Evolutionary conservation across 2,888 invertebrate species (phyloP).

Genomic region (Eumerus sabulonum): DNA sequence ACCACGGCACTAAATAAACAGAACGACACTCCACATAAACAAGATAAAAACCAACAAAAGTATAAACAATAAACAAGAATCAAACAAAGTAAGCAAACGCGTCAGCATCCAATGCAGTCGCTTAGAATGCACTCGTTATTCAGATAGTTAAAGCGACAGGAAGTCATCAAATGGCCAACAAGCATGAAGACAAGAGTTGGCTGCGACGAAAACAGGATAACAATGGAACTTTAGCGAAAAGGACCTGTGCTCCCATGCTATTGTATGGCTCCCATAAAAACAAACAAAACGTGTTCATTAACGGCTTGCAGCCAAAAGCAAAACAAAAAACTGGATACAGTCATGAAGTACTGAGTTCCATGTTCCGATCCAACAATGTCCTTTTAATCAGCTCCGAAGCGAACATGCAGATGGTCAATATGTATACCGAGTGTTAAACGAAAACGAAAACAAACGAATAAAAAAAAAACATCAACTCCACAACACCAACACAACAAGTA

Average conservation of each 20-base stretch:
- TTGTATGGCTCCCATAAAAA: no score
- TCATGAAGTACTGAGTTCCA: conserved; percentile 26
- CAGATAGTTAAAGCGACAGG: conserved; percentile 14
- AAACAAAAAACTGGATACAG: conserved; percentile 1
- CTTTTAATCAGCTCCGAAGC: conserved; percentile 4
- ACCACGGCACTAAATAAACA: not conserved
- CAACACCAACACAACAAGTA: no score
- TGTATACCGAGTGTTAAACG: no score
- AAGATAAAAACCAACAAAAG: not conserved
- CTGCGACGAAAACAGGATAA: conserved; percentile 13
- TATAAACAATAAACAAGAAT: no score
- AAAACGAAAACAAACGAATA: no score
- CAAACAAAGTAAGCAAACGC: not conserved
- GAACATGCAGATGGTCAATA: conserved; percentile 7
- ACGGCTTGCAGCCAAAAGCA: no score
- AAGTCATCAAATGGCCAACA: conserved; percentile 17
- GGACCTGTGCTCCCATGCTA: no score
- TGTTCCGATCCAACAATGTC: conserved; percentile 8
- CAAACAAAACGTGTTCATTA: no score
- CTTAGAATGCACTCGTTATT: conserved; percentile 5
- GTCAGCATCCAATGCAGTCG: conserved; percentile 2
- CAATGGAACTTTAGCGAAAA: not conserved
- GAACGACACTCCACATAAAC: conserved; percentile 6
- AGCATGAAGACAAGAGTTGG: conserved; percentile 12
- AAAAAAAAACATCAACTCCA: no score